phyloP scores from a whole-genome alignment of 2,113 vertebrate species.

The Nansenia antarctica region DNA sequence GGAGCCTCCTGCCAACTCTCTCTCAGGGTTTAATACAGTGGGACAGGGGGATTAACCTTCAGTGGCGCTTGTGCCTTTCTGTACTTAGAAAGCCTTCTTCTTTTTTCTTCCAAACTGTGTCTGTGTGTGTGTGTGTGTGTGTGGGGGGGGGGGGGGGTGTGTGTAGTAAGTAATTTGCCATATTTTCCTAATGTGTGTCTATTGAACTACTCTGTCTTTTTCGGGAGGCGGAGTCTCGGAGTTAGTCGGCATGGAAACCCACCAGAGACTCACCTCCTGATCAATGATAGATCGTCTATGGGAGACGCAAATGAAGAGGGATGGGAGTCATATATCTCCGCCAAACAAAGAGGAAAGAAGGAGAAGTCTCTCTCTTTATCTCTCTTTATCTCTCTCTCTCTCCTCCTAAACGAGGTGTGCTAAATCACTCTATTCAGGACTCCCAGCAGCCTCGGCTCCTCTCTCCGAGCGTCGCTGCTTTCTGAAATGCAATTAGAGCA shows the following conservation, averaged over 20 bases:
- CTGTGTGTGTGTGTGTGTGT: no score
- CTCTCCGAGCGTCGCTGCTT: not conserved
- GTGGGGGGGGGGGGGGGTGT: no score
- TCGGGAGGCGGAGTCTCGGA: not conserved
- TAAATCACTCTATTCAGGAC: slow-evolving; percentile 49
- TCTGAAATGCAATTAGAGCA: slow-evolving; percentile 52
- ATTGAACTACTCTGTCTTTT: not conserved
- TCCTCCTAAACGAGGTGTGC: slow-evolving; percentile 47
- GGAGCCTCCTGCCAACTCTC: not conserved
- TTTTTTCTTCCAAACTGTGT: no score
- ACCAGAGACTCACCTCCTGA: slow-evolving; percentile 22
- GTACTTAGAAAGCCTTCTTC: not conserved
- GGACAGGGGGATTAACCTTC: not conserved
- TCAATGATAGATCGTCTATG: slow-evolving; percentile 32
- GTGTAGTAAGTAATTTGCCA: no score
- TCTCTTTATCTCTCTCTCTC: no score
- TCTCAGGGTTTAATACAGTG: not conserved
- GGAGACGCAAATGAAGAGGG: slow-evolving; percentile 45
- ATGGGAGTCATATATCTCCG: slow-evolving; percentile 27
- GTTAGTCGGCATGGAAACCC: slow-evolving; percentile 15
- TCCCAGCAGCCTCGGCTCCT: slow-evolving; percentile 26
- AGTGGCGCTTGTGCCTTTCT: not conserved
- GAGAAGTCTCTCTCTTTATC: not conserved
- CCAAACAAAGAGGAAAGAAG: slow-evolving; percentile 33
- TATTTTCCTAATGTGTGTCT: no score